A percentile compares a stretch with the other conserved stretches of the same genome.
Conservation (phyloP, 2,797 vertebrate genomes). For the Microcaecilia unicolor region DNA sequence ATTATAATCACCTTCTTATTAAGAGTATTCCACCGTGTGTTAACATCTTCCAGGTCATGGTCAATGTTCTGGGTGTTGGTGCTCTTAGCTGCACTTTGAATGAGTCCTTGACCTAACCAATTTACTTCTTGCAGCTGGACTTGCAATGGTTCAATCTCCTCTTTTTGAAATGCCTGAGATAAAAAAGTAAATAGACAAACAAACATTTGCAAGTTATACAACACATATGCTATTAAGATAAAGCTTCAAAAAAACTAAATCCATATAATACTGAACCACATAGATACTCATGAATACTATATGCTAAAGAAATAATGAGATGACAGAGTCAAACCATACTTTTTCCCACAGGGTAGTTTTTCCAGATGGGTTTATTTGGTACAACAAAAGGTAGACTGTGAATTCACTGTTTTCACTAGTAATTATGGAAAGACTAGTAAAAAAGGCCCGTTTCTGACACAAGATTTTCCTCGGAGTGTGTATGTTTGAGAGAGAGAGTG, state of each 20-base stretch:
- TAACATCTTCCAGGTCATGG: constrained; percentile 76
- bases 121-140: constrained; percentile 81
- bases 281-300: too few relatives aligned
- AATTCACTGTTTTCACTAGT: too few relatives aligned
- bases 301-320: too few relatives aligned
- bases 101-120: constrained; percentile 81
- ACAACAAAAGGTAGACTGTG: too few relatives aligned
- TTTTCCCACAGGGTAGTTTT: too few relatives aligned
- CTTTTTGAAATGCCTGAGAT: constrained; percentile 86
- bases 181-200: constrained; percentile 10
- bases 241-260: background rate
- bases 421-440: too few relatives aligned
- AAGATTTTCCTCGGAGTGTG: too few relatives aligned
- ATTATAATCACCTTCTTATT: constrained; percentile 83
- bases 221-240: background rate
- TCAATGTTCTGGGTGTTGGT: constrained; percentile 77
- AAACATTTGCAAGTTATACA: constrained; percentile 3
- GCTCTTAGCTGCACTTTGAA: constrained; percentile 83
- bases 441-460: too few relatives aligned
- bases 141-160: constrained; percentile 86
- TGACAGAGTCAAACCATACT: too few relatives aligned
- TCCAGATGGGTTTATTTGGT: too few relatives aligned
- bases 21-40: constrained; percentile 86
- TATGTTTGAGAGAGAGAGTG: too few relatives aligned
- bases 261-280: background rate